Percentiles rank a stretch among this genome's conserved stretches.
These are phyloP conservation scores for Monarcha castaneiventris DNA, from an alignment of 2,113 vertebrate species.

Conservation along the genomic window DNA sequence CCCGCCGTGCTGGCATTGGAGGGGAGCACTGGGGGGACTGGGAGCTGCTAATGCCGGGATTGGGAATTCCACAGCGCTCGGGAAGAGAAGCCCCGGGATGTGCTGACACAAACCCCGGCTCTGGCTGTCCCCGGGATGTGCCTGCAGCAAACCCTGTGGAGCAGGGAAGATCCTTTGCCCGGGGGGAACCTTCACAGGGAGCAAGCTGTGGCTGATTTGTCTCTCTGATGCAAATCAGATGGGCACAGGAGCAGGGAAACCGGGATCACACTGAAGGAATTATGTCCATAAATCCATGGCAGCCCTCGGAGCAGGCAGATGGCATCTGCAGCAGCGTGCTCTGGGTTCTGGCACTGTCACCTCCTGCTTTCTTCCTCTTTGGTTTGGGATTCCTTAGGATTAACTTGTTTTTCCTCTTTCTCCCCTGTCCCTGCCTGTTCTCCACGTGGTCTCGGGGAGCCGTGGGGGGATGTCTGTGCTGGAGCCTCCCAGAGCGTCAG, in stretches of 20 bases:
- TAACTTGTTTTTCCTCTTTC: background rate
- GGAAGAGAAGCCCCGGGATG: background rate
- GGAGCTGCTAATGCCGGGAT: background rate
- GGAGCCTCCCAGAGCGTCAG: background rate
- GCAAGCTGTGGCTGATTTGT: background rate
- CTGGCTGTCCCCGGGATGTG: background rate
- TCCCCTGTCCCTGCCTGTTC: background rate
- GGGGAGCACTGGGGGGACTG: background rate
- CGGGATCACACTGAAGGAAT: background rate
- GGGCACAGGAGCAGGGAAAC: background rate
- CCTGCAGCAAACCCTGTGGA: background rate
- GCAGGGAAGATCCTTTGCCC: background rate
- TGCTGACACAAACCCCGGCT: background rate
- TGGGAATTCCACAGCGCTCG: background rate
- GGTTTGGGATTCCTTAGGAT: background rate
- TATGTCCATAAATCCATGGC: background rate
- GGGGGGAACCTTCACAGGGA: background rate
- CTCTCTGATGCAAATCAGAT: background rate
- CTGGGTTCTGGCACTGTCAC: background rate
- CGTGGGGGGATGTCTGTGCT: background rate
- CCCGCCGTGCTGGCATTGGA: fast-evolving
- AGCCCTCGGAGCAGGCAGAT: background rate
- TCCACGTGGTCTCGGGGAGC: background rate
- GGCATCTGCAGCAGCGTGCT: background rate
- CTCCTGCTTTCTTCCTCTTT: background rate